Evolutionary conservation across 1,140 invertebrate species (phyloP).

Genomic region (Atta colombica): DNA sequence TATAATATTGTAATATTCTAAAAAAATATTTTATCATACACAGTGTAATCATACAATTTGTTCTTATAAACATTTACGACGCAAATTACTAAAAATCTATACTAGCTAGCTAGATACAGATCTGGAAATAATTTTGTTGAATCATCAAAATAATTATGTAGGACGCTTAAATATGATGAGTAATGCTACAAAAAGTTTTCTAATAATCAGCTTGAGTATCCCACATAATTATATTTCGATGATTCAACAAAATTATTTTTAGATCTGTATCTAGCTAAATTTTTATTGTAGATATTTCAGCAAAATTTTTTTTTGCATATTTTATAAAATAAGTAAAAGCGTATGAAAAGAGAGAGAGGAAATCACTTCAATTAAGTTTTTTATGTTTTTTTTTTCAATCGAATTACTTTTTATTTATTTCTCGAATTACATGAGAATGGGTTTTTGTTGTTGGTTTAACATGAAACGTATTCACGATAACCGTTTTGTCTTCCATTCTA

Average conservation of each 20-base stretch:
- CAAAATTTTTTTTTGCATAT: background rate
- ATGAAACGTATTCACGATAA: conserved; percentile 6
- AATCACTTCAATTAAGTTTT: background rate
- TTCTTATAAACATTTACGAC: background rate
- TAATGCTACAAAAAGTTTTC: too few species aligned
- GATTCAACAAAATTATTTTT: too few species aligned
- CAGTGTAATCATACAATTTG: background rate
- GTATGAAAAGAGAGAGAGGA: background rate
- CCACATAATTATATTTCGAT: too few species aligned
- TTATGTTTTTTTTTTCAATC: conserved; percentile 4
- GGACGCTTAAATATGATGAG: too few species aligned
- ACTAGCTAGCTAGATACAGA: too few species aligned
- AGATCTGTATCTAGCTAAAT: too few species aligned
- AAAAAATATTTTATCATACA: background rate
- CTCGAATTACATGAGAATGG: conserved; percentile 10
- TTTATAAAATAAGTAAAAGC: conserved; percentile 35
- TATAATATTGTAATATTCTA: background rate
- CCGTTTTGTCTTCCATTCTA: conserved; percentile 3
- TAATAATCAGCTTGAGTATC: too few species aligned
- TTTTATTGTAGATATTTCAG: too few species aligned
- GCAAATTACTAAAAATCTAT: background rate
- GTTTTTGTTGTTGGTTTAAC: conserved; percentile 21
- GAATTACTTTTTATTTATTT: conserved; percentile 48
- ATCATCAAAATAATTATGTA: too few species aligned
- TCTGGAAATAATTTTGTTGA: too few species aligned